phyloP scores from a whole-genome alignment of 1,140 invertebrate genomes.

The Zaprionus inermis region DNA sequence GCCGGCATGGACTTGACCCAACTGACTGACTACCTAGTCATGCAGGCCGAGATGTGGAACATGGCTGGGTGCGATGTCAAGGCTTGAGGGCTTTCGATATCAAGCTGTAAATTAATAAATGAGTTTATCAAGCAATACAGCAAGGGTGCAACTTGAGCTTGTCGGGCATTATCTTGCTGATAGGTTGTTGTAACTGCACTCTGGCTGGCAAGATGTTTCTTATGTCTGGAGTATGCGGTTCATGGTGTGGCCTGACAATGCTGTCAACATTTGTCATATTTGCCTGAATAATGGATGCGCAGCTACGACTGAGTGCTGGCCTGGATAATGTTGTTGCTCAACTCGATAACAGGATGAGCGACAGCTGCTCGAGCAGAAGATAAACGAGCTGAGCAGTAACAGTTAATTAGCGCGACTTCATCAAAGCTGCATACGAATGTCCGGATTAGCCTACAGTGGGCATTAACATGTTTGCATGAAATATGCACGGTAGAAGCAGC shows the following conservation, averaged over 20 bases:
- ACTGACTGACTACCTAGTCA: constrained; percentile 37
- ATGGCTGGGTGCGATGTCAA: constrained; percentile 2
- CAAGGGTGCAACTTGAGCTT: background rate
- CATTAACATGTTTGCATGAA: constrained; percentile 40
- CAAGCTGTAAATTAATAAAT: constrained; percentile 7
- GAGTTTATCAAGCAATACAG: background rate
- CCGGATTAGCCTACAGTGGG: constrained; percentile 21
- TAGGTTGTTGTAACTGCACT: background rate
- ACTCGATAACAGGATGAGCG: constrained; percentile 45
- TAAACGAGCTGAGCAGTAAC: constrained; percentile 65
- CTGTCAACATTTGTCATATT: constrained; percentile 63
- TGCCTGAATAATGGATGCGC: constrained; percentile 38
- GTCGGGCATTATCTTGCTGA: too few species aligned
- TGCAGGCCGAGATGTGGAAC: constrained; percentile 35
- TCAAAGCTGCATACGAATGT: constrained; percentile 40
- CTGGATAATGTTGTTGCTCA: constrained; percentile 27
- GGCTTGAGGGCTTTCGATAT: constrained; percentile 14
- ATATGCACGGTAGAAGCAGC: constrained; percentile 52
- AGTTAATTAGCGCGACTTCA: constrained; percentile 76
- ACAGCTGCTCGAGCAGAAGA: constrained; percentile 45
- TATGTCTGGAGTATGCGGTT: background rate
- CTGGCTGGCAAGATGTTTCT: background rate
- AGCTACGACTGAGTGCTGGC: background rate
- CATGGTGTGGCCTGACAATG: constrained; percentile 17
- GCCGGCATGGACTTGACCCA: constrained; percentile 43